Evolutionary conservation across 2,888 invertebrate genomes (phyloP).

Genomic region (Clepsis dumicolana): DNA sequence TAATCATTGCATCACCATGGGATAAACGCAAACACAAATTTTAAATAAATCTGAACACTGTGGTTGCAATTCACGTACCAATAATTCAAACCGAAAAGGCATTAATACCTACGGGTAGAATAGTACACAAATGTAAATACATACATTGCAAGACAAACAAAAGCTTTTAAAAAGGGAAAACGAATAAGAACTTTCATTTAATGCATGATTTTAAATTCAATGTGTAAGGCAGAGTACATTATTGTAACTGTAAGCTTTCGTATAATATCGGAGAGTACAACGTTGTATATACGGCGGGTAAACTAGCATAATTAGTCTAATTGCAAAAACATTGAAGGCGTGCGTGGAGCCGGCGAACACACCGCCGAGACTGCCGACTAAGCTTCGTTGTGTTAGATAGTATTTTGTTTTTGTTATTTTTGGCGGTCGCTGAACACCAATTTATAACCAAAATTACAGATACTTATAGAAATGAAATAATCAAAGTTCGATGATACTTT

Average conservation of each 20-base stretch:
- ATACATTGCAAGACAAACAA: slow-evolving; percentile 1
- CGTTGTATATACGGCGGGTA: not conserved
- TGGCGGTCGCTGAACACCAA: not conserved
- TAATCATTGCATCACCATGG: too few species aligned
- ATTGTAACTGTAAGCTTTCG: not conserved
- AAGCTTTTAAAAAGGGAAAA: not conserved
- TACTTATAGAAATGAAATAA: too few species aligned
- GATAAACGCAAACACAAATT: too few species aligned
- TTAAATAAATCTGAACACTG: too few species aligned
- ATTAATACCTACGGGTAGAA: not conserved
- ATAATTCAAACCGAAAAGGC: not conserved
- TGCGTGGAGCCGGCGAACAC: not conserved
- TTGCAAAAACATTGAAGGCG: not conserved
- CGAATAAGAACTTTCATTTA: not conserved
- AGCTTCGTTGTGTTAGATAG: not conserved
- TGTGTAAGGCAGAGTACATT: not conserved
- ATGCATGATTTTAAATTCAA: slow-evolving; percentile 1
- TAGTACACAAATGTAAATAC: not conserved
- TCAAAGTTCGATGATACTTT: too few species aligned
- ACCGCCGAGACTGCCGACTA: not conserved
- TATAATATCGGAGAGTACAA: not conserved
- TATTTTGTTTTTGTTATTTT: not conserved
- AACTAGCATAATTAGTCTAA: slow-evolving; percentile 11
- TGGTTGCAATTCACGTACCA: too few species aligned
- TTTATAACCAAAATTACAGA: not conserved